Base-by-base conservation (phyloP, 2,797 vertebrate species). In the Sebastiscus albofasciatus region DNA sequence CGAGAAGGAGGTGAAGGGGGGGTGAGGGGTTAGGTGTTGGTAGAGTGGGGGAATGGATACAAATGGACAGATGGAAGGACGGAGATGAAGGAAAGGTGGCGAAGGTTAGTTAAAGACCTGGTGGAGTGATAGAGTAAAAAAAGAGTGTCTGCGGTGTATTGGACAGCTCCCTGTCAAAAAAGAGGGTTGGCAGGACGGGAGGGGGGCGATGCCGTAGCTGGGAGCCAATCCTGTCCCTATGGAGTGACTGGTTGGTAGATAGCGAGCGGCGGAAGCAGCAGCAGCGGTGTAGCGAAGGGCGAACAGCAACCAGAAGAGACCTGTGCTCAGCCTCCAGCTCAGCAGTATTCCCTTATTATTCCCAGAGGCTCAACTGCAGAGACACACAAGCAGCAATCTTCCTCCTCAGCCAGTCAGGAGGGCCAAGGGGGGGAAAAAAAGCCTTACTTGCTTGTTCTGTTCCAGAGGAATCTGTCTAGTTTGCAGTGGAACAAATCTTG, bases 81-180 rank as follows among this genome's bases (percentile, higher is more conserved):
- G 82, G 91, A 95, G 93, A 96, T 94, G 95, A 92, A 94, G 64
- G 94, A 96, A 94, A 93, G 87, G 95, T 94, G 95, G 93, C 96
- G 91, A 94, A 93, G 89, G 95, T 94, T 96, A 95, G 92, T 96
- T 95, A 95, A 96, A 97, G 96, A 96, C 97, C 96, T 93, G 95
- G 93, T 39, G 67, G 61, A 81, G 86, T 34, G 79, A 79, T 4
- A 90, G 80, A 78, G 62, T 54, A 85, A 83, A 82, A 91, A 89
- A 94, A 94, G 89, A 64, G 62, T 73, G 82, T 82, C 90, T 91
- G 83, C 76, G 13, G 68, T 83, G 67, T 36, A 61, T 31, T 79
- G 81, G 87, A 76, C 55, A 70, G 83, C 75, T 89, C 75, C 77
- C 79, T 81, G 83, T 87, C 76, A 86, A 85, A 83, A 84, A 80